Conservation (phyloP, 2,888 invertebrate genomes). For the Colletes collaris region DNA sequence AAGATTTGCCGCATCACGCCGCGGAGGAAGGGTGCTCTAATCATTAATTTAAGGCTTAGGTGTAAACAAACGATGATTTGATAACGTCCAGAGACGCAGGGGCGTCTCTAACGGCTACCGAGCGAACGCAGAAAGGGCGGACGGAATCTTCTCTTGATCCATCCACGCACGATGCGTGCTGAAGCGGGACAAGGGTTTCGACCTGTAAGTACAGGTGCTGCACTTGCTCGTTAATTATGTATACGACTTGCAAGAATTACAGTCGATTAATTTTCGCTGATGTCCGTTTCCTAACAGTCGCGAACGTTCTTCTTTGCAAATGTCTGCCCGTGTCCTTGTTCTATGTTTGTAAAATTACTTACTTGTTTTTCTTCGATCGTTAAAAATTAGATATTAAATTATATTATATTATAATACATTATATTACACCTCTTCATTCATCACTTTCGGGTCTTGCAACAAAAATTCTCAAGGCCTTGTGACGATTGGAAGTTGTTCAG, state of each 20-base stretch:
- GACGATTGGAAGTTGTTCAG: too few relatives aligned
- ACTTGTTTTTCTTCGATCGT: neutral
- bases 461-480: too few relatives aligned
- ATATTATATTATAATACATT: too few relatives aligned
- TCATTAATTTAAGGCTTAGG: slow-evolving; percentile 83
- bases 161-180: slow-evolving; percentile 56
- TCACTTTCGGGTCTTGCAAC: too few relatives aligned
- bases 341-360: neutral
- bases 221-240: slow-evolving; percentile 76
- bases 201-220: slow-evolving; percentile 70
- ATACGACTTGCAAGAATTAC: slow-evolving; percentile 73
- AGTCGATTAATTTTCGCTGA: slow-evolving; percentile 73
- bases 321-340: slow-evolving; percentile 7
- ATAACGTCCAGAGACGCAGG: slow-evolving; percentile 79
- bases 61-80: slow-evolving; percentile 82
- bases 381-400: neutral
- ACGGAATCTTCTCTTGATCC: slow-evolving; percentile 72
- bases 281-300: slow-evolving; percentile 48
- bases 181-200: slow-evolving; percentile 55
- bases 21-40: slow-evolving; percentile 75
- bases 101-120: slow-evolving; percentile 72
- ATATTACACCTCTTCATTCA: too few relatives aligned
- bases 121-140: slow-evolving; percentile 57
- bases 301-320: slow-evolving; percentile 22
- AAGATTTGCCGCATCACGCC: slow-evolving; percentile 80